Evolutionary conservation across 2,113 vertebrate genomes (phyloP), one percentile per base, ranked within the genome.

Genomic region (Sinocyclocheilus anshuiensis): DNA sequence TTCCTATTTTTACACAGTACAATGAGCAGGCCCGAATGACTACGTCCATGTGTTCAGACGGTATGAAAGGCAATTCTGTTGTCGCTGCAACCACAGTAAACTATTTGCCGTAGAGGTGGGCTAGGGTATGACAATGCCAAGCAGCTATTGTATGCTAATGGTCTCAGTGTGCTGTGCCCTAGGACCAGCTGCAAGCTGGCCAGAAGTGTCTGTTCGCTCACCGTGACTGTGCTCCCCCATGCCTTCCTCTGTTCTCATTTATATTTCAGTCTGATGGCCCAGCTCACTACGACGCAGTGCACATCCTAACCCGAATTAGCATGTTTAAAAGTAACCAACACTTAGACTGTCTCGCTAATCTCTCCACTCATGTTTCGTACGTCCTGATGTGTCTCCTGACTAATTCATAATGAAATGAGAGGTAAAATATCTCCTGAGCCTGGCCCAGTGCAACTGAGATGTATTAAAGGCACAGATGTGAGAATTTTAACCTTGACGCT

Each of bases 261-360:
- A 90, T 91, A 90, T 92, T 90, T 92, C 87, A 71, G 90, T 88
- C 69, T 86, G 88, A 84, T 86, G 76, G 86, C 85, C 85, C 85
- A 87, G 89, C 89, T 90, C 88, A 86, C 85, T 88, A 78, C 77
- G 63, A 81, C 22, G 18, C 65, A 81, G 72, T 59, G n/a, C 76
- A 79, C 81, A 87, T 77, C 84, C 67, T 81, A 72, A 55, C 69
- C 81, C 16, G 74, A 65, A 65, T 85, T 67, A 81, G 81, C 78
- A 67, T 83, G 33, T 85, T 81, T 39, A 74, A 57, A 87, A 67
- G 36, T 26, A 88, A 81, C 86, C 59, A 50, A 59, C 57, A 81
- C 69, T 67, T 65, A 22, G 20, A 33, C 63, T 61, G 36, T 71
- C 75, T 78, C 16, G 67, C 77, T 59, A 76, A 72, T 84, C 67